These are phyloP conservation scores for Andrena dorsata DNA, from an alignment of 2,888 invertebrate genomes.

Conservation along the genomic window DNA sequence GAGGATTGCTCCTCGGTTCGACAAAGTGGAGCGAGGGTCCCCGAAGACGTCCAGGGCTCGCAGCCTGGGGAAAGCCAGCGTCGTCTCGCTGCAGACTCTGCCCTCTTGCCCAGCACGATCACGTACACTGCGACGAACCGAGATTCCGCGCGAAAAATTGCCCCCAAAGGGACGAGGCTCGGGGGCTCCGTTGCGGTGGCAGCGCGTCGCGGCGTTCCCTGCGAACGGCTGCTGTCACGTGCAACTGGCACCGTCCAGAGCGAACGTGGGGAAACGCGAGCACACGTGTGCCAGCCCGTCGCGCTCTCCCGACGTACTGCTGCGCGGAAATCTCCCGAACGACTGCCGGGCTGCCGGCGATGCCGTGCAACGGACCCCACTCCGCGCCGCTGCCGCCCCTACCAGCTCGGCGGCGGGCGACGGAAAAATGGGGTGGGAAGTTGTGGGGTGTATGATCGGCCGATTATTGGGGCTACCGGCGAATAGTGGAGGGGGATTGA, in stretches of 20 bases:
- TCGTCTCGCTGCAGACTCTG: background rate
- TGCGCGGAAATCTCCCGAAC: conserved; percentile 64
- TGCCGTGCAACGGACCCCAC: conserved; percentile 52
- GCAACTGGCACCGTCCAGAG: background rate
- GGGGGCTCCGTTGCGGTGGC: background rate
- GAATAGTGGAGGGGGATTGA: background rate
- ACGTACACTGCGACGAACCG: conserved; percentile 24
- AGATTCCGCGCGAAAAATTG: background rate
- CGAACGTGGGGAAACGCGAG: conserved; percentile 5
- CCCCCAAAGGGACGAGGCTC: background rate
- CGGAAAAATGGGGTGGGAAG: conserved; percentile 47
- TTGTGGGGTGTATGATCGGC: conserved; percentile 52
- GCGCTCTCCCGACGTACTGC: conserved; percentile 77
- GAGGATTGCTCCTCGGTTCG: no score
- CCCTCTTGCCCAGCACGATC: conserved; percentile 3
- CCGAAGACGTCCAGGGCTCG: background rate
- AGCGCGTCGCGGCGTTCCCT: background rate
- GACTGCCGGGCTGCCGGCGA: conserved; percentile 57
- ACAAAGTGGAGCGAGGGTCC: no score
- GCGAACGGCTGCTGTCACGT: conserved; percentile 28
- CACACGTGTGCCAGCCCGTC: conserved; percentile 62
- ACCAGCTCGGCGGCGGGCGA: background rate
- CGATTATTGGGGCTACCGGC: conserved; percentile 44
- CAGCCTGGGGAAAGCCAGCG: background rate
- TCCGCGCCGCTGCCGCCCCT: conserved; percentile 21